Conservation (phyloP, 2,888 invertebrate species). For the Stenichneumon culpator region DNA sequence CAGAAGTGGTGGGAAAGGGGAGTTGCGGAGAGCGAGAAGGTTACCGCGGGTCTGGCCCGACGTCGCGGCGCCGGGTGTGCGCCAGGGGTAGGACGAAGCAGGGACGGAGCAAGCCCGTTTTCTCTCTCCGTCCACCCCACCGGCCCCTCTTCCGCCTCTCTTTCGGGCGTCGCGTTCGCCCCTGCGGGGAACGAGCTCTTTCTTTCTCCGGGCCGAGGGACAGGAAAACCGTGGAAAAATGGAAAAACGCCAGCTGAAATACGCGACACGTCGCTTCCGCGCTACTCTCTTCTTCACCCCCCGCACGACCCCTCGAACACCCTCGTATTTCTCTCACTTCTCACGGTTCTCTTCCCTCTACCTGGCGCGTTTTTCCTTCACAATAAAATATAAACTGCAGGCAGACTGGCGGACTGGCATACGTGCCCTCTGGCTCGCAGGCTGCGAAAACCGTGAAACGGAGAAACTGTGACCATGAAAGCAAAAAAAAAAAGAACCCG, state of each 20-base stretch:
- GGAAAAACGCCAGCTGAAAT: slow-evolving; percentile 43
- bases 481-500: background rate
- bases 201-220: background rate
- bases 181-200: slow-evolving; percentile 23
- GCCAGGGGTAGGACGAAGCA: slow-evolving; percentile 59
- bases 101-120: slow-evolving; percentile 13
- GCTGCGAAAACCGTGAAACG: background rate
- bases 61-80: slow-evolving; percentile 70
- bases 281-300: slow-evolving; percentile 14
- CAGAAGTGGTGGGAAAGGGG: slow-evolving; percentile 4
- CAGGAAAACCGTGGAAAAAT: slow-evolving; percentile 21
- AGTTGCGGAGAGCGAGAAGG: slow-evolving; percentile 53
- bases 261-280: slow-evolving; percentile 44
- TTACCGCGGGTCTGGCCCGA: slow-evolving; percentile 70
- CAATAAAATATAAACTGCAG: slow-evolving; percentile 46
- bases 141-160: slow-evolving; percentile 47
- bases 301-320: background rate
- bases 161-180: slow-evolving; percentile 59
- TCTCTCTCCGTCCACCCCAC: slow-evolving; percentile 17
- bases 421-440: slow-evolving; percentile 16
- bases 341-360: background rate
- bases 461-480: background rate
- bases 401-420: slow-evolving; percentile 11
- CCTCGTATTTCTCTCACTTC: background rate
- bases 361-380: slow-evolving; percentile 19